These are phyloP conservation scores for Meandrusa payeni DNA, from an alignment of 2,888 invertebrate genomes.

Conservation along the genomic window DNA sequence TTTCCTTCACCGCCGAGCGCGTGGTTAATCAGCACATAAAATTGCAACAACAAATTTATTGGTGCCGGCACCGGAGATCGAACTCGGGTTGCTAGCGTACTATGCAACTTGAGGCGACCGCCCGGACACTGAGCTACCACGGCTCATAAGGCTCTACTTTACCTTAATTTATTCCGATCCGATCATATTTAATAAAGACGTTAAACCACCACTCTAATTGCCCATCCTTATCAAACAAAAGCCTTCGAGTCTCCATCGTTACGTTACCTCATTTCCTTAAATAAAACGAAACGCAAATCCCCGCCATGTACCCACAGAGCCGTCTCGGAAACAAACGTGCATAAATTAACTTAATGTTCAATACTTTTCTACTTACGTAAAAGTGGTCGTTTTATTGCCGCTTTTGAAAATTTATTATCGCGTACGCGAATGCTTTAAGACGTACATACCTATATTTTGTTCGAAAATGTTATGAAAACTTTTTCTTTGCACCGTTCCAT, in stretches of 20 bases:
- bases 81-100: too few species aligned
- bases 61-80: too few species aligned
- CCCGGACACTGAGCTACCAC: too few species aligned
- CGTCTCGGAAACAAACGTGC: constrained; percentile 68
- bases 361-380: constrained; percentile 75
- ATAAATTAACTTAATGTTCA: constrained; percentile 78
- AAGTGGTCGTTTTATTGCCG: constrained; percentile 72
- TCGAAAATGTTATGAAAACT: constrained; percentile 35
- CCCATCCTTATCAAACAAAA: constrained; percentile 9
- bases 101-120: too few species aligned
- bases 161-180: too few species aligned
- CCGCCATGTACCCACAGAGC: constrained; percentile 52
- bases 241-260: constrained; percentile 2
- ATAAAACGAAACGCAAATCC: constrained; percentile 55
- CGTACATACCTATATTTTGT: constrained; percentile 3
- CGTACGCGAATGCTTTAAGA: constrained; percentile 43
- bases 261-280: constrained; percentile 53
- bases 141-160: too few species aligned
- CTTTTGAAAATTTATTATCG: constrained; percentile 67
- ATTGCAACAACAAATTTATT: too few species aligned
- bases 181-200: constrained; percentile 5
- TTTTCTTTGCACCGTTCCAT: constrained; percentile 23
- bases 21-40: too few species aligned
- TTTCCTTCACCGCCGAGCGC: too few species aligned
- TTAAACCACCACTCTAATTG: constrained; percentile 5